A percentile compares a stretch with the other conserved stretches of the same genome.
phyloP scores from a whole-genome alignment of 2,888 invertebrate species.

The Drosophila niveifrons region DNA sequence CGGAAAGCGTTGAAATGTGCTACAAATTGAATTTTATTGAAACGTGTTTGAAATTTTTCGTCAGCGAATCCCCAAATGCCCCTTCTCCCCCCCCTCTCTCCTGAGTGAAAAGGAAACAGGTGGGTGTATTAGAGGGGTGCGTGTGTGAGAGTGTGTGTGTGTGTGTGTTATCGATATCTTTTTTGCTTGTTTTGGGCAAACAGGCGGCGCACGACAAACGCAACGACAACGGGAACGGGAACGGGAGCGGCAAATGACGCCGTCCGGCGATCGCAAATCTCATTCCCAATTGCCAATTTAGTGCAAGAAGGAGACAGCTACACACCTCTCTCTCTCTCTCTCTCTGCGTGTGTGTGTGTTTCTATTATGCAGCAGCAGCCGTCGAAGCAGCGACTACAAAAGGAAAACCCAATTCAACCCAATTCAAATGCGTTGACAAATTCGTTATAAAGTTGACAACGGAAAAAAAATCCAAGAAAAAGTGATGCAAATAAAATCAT shows the following conservation, averaged over 20 bases:
- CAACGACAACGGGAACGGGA: too few relatives aligned
- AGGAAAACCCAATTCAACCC: slow-evolving; percentile 30
- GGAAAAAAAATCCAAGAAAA: background rate
- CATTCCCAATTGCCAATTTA: slow-evolving; percentile 61
- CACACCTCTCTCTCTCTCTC: background rate
- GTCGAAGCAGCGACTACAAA: slow-evolving; percentile 4
- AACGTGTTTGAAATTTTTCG: slow-evolving; percentile 81
- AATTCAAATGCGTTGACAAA: slow-evolving; percentile 50
- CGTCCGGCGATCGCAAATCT: slow-evolving; percentile 47
- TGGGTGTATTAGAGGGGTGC: background rate
- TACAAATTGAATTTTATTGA: slow-evolving; percentile 82
- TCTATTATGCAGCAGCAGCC: slow-evolving; percentile 26
- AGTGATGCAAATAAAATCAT: background rate
- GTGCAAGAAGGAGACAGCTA: slow-evolving; percentile 9
- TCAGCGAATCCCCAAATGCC: slow-evolving; percentile 50
- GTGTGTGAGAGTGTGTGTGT: slow-evolving; percentile 2
- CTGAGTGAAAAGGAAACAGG: slow-evolving; percentile 24
- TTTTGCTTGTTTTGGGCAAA: slow-evolving; percentile 66
- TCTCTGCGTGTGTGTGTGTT: background rate
- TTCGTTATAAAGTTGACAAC: slow-evolving; percentile 42
- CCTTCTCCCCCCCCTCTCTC: background rate
- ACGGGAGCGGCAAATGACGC: slow-evolving; percentile 57
- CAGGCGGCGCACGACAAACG: slow-evolving; percentile 15
- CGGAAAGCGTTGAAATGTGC: slow-evolving; percentile 81
- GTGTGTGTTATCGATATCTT: slow-evolving; percentile 44